Conservation (phyloP, 2,113 vertebrate genomes). For the Oostethus manadensis region DNA sequence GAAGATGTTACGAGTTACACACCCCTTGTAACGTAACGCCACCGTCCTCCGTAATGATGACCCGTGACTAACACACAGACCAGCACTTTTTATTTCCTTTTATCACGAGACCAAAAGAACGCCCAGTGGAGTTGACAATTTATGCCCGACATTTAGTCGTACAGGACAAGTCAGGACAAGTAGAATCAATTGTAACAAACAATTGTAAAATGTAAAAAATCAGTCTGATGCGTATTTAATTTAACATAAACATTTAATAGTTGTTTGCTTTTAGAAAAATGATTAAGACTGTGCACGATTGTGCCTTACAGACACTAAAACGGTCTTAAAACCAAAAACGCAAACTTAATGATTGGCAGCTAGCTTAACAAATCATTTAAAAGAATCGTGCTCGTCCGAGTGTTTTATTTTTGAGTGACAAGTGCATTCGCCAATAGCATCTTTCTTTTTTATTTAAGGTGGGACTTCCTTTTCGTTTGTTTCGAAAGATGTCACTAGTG, state of each 20-base stretch:
- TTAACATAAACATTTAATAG: not conserved
- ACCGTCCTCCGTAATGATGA: fast-evolving
- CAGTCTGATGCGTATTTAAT: not conserved
- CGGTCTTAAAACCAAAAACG: not conserved
- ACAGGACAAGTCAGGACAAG: not conserved
- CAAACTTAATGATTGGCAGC: not conserved
- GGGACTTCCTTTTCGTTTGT: constrained; percentile 17
- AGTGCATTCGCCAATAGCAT: constrained; percentile 34
- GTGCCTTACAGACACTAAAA: not conserved
- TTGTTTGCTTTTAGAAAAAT: fast-evolving
- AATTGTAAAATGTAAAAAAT: fast-evolving
- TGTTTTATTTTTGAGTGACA: not conserved
- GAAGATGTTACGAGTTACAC: no score
- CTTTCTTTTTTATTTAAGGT: fast-evolving
- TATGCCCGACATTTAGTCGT: not conserved
- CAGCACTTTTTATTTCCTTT: constrained; percentile 19
- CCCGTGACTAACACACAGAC: not conserved
- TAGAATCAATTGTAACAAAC: not conserved
- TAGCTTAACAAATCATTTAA: constrained; percentile 18
- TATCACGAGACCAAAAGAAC: constrained; percentile 41
- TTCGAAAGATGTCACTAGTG: constrained; percentile 61
- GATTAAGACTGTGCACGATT: fast-evolving
- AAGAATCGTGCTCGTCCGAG: not conserved
- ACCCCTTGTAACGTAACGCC: not conserved
- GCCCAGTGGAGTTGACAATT: not conserved